Conservation (phyloP, 2,888 invertebrate species). For the Rhogogaster chlorosoma region DNA sequence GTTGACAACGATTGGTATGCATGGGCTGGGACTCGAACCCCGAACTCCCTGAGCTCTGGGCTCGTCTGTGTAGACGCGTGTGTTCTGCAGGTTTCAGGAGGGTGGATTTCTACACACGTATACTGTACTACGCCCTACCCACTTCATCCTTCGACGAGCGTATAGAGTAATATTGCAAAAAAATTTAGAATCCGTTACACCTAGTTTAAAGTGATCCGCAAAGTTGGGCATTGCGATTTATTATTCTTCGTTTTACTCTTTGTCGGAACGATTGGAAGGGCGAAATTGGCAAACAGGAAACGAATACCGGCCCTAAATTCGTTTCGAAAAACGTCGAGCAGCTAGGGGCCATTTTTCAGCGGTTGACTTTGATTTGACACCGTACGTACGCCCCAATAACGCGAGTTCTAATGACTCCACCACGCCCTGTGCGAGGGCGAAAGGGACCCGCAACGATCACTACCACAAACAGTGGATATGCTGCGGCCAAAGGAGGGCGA, state of each 20-base stretch:
- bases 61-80: not conserved
- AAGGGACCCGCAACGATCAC: slow-evolving; percentile 61
- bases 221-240: not conserved
- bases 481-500: slow-evolving; percentile 62
- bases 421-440: slow-evolving; percentile 47
- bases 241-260: not conserved
- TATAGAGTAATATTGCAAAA: not conserved
- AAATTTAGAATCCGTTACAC: not conserved
- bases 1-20: slow-evolving; percentile 76
- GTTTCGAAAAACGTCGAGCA: not conserved
- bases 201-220: not conserved
- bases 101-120: not conserved
- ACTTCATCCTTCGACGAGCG: not conserved
- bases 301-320: not conserved
- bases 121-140: no score
- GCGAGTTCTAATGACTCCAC: slow-evolving; percentile 49
- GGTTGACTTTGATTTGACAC: slow-evolving; percentile 72
- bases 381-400: slow-evolving; percentile 59
- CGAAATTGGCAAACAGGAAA: not conserved
- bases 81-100: not conserved
- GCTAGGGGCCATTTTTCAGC: slow-evolving; percentile 69
- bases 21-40: slow-evolving; percentile 76
- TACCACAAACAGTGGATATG: slow-evolving; percentile 50
- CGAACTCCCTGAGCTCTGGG: slow-evolving; percentile 55
- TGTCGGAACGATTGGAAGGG: not conserved